These are phyloP conservation scores for Cettia cetti DNA, from an alignment of 2,113 vertebrate genomes.

Conservation along the genomic window DNA sequence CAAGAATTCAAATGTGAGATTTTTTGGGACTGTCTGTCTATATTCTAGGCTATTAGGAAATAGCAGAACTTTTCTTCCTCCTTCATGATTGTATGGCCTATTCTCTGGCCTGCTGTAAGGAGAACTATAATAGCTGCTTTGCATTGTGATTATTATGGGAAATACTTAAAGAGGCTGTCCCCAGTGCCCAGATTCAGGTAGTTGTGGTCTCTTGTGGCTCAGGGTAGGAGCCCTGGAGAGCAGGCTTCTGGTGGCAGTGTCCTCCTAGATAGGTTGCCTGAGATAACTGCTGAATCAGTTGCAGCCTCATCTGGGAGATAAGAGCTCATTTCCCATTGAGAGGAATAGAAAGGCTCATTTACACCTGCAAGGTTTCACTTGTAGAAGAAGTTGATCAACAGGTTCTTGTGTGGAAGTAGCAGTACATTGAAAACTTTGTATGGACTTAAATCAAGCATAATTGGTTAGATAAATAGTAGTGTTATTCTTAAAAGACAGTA, in stretches of 20 bases:
- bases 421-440: neutral
- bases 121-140: neutral
- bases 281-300: neutral
- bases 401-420: neutral
- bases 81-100: neutral
- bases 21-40: neutral
- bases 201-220: neutral
- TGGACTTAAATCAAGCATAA: neutral
- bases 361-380: rapidly evolving
- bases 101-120: neutral
- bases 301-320: neutral
- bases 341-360: neutral
- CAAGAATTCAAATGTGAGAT: neutral
- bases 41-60: neutral
- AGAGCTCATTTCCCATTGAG: neutral
- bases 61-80: neutral
- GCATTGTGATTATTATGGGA: neutral
- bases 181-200: neutral
- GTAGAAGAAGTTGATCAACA: neutral
- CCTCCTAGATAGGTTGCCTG: neutral
- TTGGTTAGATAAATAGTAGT: neutral
- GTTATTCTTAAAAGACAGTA: neutral
- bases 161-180: neutral
- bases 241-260: neutral
- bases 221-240: neutral